phyloP scores from a whole-genome alignment of 1,140 invertebrate genomes.

The Pogonognathellus flavescens region DNA sequence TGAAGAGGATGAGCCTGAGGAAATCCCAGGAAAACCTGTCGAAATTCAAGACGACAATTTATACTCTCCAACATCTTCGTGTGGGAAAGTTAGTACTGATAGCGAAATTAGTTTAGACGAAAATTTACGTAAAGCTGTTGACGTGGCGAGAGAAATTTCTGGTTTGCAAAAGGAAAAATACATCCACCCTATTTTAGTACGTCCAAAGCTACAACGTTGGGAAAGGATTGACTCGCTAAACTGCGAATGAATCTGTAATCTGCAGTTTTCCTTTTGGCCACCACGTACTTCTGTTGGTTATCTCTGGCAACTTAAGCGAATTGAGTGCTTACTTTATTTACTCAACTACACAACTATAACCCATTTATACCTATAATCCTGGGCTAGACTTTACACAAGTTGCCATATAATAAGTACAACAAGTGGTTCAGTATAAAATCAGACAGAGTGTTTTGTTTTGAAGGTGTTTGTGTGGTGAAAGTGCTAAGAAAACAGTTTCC shows the following conservation, averaged over 20 bases:
- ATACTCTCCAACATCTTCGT: too few species aligned
- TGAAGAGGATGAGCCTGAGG: neutral
- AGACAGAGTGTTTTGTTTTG: too few species aligned
- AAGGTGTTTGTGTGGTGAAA: too few species aligned
- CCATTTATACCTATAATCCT: neutral
- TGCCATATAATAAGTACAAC: too few species aligned
- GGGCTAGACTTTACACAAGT: too few species aligned
- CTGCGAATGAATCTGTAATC: neutral
- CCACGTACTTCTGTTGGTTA: neutral
- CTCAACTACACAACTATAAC: neutral
- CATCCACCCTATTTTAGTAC: neutral
- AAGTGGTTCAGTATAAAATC: too few species aligned
- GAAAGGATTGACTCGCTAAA: neutral
- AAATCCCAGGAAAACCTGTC: too few species aligned
- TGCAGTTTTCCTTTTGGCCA: neutral
- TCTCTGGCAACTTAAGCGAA: neutral
- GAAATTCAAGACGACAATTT: too few species aligned
- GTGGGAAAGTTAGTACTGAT: too few species aligned
- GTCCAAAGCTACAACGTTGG: constrained; percentile 1
- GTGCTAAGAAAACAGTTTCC: too few species aligned
- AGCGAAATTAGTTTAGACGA: too few species aligned
- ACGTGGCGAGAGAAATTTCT: neutral
- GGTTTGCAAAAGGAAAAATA: neutral
- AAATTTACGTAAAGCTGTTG: neutral
- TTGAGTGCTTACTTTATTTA: neutral